phyloP scores from a whole-genome alignment of 23 tunicate genomes.

The Aplidium turbinatum region DNA sequence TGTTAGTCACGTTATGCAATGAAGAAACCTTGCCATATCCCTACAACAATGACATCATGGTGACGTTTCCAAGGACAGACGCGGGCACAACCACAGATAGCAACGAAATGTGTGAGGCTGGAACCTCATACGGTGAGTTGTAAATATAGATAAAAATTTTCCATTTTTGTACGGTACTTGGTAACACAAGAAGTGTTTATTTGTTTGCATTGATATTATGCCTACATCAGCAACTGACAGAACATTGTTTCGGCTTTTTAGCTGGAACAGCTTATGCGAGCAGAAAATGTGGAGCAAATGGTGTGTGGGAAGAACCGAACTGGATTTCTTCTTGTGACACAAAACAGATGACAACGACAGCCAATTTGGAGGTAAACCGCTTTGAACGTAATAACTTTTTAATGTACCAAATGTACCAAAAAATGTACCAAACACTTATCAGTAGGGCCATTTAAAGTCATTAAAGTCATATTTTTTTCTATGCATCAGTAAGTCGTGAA shows the following conservation, averaged over 20 bases:
- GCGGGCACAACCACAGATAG: background rate
- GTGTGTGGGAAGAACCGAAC: conserved; percentile 3
- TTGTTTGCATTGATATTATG: no score
- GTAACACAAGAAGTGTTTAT: background rate
- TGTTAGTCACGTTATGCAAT: no score
- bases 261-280: conserved; percentile 23
- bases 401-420: no score
- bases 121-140: background rate
- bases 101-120: no score
- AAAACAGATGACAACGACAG: no score
- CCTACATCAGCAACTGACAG: background rate
- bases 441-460: no score
- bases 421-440: no score
- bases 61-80: conserved; percentile 15
- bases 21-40: conserved; percentile 2
- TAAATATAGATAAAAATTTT: background rate
- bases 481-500: no score
- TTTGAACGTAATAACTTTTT: no score
- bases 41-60: background rate
- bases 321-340: conserved; percentile 12
- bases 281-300: background rate
- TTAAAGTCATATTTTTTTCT: no score
- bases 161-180: background rate
- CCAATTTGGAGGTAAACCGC: no score
- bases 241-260: background rate